Conservation (phyloP, 2,113 vertebrate genomes). For the Sarotherodon lohbergeri region DNA sequence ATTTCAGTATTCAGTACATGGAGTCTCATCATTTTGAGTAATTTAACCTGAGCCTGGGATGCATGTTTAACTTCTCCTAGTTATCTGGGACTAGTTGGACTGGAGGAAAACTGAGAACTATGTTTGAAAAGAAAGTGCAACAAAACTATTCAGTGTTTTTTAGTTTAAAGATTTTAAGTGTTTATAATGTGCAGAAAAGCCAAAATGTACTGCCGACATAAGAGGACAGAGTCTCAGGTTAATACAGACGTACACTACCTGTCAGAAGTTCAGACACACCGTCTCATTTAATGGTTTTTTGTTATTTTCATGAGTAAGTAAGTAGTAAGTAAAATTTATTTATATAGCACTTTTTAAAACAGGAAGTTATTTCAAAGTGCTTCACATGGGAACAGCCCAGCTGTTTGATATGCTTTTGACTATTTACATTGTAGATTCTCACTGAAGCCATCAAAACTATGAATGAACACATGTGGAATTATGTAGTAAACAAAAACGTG, state of each 20-base stretch:
- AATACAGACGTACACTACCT: neutral
- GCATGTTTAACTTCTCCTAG: neutral
- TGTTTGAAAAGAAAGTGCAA: neutral
- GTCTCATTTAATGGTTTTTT: neutral
- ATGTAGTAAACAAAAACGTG: neutral
- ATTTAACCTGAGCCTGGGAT: fast-evolving
- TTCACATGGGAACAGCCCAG: neutral
- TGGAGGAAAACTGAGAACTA: neutral
- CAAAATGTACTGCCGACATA: fast-evolving
- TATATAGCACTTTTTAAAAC: neutral
- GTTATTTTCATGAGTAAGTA: neutral
- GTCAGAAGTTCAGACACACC: fast-evolving
- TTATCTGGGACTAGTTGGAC: neutral
- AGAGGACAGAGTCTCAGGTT: neutral
- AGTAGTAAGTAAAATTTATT: neutral
- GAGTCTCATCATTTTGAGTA: neutral
- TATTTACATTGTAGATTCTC: neutral
- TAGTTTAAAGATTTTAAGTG: neutral
- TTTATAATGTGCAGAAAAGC: neutral
- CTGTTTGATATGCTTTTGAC: too few relatives aligned
- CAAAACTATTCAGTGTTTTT: neutral
- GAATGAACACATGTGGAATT: neutral
- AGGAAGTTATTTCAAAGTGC: neutral
- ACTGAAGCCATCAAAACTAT: neutral
- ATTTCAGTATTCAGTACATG: neutral